Conservation (phyloP, 2,113 vertebrate species). For the Pelecanoides urinatrix region DNA sequence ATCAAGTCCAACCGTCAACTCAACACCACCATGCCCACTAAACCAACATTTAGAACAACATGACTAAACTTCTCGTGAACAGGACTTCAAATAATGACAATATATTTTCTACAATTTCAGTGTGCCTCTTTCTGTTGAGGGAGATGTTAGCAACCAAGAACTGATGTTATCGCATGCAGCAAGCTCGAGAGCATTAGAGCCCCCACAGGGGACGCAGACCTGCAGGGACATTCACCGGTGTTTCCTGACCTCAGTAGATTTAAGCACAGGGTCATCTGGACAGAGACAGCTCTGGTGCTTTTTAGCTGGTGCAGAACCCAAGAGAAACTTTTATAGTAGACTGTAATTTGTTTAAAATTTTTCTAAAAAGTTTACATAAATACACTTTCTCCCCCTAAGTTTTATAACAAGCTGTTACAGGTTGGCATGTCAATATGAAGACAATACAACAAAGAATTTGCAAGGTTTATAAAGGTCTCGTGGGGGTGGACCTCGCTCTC, state of each 20-base stretch:
- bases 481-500: background rate
- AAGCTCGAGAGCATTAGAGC: background rate
- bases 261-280: background rate
- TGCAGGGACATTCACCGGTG: background rate
- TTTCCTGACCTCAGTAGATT: background rate
- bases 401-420: background rate
- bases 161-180: background rate
- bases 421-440: background rate
- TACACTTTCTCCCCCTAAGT: fast-evolving
- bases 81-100: background rate
- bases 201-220: background rate
- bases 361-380: background rate
- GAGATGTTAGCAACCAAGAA: background rate
- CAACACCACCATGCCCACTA: too few species aligned
- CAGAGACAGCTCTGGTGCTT: background rate
- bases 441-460: background rate
- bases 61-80: background rate
- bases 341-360: background rate
- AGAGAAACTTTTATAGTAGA: background rate
- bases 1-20: too few species aligned
- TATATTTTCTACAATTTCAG: background rate
- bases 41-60: background rate
- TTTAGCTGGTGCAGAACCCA: background rate
- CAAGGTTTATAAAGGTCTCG: background rate
- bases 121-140: too few species aligned